Conservation (phyloP, 2,888 invertebrate species). For the Ophion obscuratus region DNA sequence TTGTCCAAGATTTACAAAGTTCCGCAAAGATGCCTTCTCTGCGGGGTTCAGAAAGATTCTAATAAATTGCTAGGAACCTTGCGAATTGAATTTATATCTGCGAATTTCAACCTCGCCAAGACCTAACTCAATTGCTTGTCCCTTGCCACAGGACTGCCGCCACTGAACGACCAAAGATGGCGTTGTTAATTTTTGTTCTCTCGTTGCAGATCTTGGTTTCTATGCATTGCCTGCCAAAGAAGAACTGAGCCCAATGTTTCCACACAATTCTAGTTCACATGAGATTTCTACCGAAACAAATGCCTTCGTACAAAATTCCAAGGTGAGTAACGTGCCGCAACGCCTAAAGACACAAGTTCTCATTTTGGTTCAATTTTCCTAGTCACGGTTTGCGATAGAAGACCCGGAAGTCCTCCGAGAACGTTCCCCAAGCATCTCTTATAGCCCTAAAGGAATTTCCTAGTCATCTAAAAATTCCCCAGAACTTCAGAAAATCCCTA, state of each 20-base stretch:
- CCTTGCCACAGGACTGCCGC: background rate
- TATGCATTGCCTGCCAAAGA: constrained; percentile 86
- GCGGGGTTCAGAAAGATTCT: background rate
- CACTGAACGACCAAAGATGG: background rate
- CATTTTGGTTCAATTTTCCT: background rate
- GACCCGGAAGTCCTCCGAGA: background rate
- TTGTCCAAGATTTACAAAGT: background rate
- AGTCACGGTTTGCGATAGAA: background rate
- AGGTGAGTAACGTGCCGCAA: constrained; percentile 76
- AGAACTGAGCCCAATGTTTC: constrained; percentile 86
- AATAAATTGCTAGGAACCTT: background rate
- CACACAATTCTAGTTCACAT: constrained; percentile 86
- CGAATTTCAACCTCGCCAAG: background rate
- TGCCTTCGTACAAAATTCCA: constrained; percentile 86
- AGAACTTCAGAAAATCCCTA: background rate
- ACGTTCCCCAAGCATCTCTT: background rate
- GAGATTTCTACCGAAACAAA: constrained; percentile 85
- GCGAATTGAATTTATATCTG: background rate
- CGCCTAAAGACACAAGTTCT: background rate
- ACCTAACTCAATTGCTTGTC: too few species aligned
- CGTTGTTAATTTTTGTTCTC: constrained; percentile 53
- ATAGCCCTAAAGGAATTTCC: too few species aligned
- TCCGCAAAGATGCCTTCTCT: background rate
- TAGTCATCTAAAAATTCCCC: background rate
- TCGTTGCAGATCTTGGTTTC: constrained; percentile 84